Conservation (phyloP, 2,888 invertebrate genomes). For the Subacronicta megacephala region DNA sequence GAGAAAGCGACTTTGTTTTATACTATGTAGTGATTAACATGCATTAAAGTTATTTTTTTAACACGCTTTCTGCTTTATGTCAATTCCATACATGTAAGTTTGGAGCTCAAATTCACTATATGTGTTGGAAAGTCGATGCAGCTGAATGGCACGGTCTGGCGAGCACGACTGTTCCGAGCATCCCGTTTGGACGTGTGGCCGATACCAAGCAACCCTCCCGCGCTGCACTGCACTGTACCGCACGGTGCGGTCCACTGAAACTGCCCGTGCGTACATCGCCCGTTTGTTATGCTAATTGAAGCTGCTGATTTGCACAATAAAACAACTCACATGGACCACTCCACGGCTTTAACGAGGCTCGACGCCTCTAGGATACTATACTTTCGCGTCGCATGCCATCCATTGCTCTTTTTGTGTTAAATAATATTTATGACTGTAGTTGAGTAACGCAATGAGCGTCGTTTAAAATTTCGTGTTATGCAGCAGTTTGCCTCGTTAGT, state of each 20-base stretch:
- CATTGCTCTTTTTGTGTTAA: slow-evolving; percentile 30
- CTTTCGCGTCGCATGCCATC: slow-evolving; percentile 26
- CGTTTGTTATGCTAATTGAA: slow-evolving; percentile 85
- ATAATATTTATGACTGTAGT: slow-evolving; percentile 10
- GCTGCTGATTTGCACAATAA: slow-evolving; percentile 84
- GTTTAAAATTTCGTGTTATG: slow-evolving; percentile 12
- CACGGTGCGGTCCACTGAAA: slow-evolving; percentile 41
- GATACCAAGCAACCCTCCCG: slow-evolving; percentile 74
- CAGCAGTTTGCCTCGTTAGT: slow-evolving; percentile 37
- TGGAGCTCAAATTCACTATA: slow-evolving; percentile 59
- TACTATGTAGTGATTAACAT: no score
- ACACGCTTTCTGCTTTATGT: slow-evolving; percentile 21
- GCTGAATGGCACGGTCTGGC: slow-evolving; percentile 81
- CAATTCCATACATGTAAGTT: slow-evolving; percentile 47
- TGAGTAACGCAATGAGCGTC: slow-evolving; percentile 13
- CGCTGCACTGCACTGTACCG: slow-evolving; percentile 24
- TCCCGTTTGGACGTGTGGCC: slow-evolving; percentile 75
- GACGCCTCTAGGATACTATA: slow-evolving; percentile 43
- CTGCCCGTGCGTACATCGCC: slow-evolving; percentile 63
- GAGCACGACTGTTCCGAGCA: slow-evolving; percentile 67
- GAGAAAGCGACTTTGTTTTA: no score
- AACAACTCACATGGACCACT: slow-evolving; percentile 71
- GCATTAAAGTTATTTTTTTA: slow-evolving; percentile 17
- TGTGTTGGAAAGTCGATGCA: slow-evolving; percentile 74
- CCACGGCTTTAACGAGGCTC: slow-evolving; percentile 74